Base-by-base conservation (phyloP, 2,797 vertebrate species). In the Sebastiscus albofasciatus region DNA sequence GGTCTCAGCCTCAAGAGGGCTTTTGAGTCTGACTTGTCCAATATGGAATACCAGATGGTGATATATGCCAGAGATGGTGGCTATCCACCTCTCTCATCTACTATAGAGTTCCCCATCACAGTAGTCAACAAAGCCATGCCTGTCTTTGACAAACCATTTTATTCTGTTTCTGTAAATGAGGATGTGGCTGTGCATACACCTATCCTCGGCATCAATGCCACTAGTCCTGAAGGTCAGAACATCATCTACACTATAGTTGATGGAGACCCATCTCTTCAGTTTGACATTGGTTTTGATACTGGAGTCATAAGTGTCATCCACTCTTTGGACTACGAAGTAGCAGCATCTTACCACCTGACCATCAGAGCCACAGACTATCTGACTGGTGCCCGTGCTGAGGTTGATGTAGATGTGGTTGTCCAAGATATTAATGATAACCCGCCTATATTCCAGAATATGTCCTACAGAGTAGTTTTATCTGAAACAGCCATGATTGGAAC, bases 121-220 rank as follows among this genome's bases (percentile, higher is more conserved):
- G 97, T 99, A 12, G 98, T 99, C 79, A 99, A 99, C 94, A 98
- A 98, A 94, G 98, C 98, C 0, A 99, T 99, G 98, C 99, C 99
- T 22, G 97, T 99, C 46, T 99, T 99, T 90, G 97, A 98, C 92
- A 98, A 97, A 79, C 95, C 98, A 1, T 99, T 99, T 94, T 99
- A 99, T 80, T 95, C 96, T 2, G 96, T 97, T 52, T 96, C 96
- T 0, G 93, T 99, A 67, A 97, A 97, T 46, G 99, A 99, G 93
- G 98, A 99, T 29, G 87, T 98, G 20, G 93, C 93, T 78, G 95
- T 97, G 76, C 96, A 97, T 90, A 99, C 97, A 0, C 97, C 98
- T 1, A 94, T 99, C 86, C 91, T 99, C 46, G 96, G 98, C 75
- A 97, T 99, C 82, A 99, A 99, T 67, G 98, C 99, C 67, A 98